Percentiles rank a stretch among this genome's conserved stretches.
These are phyloP conservation scores for Trochalopteron elliotii DNA, from an alignment of 2,113 vertebrate species.

Conservation along the genomic window DNA sequence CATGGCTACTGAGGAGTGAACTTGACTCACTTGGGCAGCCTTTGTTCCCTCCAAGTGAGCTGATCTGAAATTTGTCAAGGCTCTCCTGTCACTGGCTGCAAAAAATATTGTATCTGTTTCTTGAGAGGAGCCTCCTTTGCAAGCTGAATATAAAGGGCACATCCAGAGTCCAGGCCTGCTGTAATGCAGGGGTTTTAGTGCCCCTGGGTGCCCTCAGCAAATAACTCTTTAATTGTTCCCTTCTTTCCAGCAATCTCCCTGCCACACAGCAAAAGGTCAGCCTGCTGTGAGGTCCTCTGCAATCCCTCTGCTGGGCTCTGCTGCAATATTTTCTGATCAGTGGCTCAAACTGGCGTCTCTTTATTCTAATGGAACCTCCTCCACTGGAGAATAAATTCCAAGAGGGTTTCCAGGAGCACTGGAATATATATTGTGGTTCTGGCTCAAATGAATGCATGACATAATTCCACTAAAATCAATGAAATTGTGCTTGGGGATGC, in stretches of 20 bases:
- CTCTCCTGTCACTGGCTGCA: not conserved
- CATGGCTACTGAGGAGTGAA: constrained; percentile 66
- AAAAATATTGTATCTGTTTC: not conserved
- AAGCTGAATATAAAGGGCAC: not conserved
- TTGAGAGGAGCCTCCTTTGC: not conserved
- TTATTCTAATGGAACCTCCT: not conserved
- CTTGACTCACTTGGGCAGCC: constrained; percentile 45
- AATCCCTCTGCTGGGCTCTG: not conserved
- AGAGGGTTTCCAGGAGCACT: not conserved
- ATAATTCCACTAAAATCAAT: constrained; percentile 45
- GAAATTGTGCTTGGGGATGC: not conserved
- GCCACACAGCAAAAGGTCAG: not conserved
- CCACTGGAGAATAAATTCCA: not conserved
- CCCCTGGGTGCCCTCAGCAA: not conserved
- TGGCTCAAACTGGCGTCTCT: not conserved
- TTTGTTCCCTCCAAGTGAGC: constrained; percentile 36
- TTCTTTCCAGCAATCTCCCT: constrained; percentile 1
- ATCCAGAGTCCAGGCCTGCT: not conserved
- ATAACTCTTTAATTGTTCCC: constrained; percentile 3
- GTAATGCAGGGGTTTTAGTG: not conserved
- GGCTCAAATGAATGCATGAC: constrained; percentile 10
- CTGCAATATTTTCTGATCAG: not conserved
- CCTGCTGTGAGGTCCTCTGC: not conserved
- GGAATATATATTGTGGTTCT: not conserved
- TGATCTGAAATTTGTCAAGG: constrained; percentile 28